Evolutionary conservation across 2,888 invertebrate species (phyloP).

Genomic region (Caenorhabditis doughertyi): DNA sequence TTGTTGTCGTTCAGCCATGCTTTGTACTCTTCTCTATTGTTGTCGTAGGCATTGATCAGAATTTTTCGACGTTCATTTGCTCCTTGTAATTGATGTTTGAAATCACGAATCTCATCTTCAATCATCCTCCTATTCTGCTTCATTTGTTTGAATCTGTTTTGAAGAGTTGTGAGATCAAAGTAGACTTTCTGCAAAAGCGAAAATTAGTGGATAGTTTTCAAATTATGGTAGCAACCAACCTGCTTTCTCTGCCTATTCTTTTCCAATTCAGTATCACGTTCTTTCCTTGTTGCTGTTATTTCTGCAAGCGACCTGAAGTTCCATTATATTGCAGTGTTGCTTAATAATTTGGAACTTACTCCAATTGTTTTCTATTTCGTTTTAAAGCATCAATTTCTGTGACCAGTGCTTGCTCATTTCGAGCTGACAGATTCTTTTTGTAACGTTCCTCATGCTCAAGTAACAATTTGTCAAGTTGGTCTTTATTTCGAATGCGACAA

Average conservation of each 20-base stretch:
- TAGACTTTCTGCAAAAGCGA: constrained; percentile 45
- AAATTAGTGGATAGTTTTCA: not conserved
- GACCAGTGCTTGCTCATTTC: constrained; percentile 70
- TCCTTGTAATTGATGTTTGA: constrained; percentile 45
- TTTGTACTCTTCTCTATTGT: constrained; percentile 64
- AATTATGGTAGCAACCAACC: constrained; percentile 14
- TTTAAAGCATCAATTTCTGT: constrained; percentile 64
- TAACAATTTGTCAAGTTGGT: constrained; percentile 51
- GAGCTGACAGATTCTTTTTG: constrained; percentile 57
- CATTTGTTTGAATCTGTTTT: constrained; percentile 19
- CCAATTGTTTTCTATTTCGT: constrained; percentile 46
- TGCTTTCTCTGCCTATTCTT: constrained; percentile 30
- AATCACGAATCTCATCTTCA: constrained; percentile 52
- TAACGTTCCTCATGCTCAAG: constrained; percentile 66
- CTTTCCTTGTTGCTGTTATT: constrained; percentile 23
- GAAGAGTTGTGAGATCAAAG: constrained; percentile 22
- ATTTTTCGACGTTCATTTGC: constrained; percentile 45
- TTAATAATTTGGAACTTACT: constrained; percentile 24
- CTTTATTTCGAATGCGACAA: constrained; percentile 63
- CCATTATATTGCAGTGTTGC: not conserved
- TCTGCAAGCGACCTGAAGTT: constrained; percentile 56
- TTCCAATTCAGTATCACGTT: constrained; percentile 14
- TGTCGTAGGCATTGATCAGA: constrained; percentile 68
- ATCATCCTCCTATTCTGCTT: constrained; percentile 30
- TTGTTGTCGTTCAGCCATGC: constrained; percentile 66